A percentile compares a stretch with the other conserved stretches of the same genome.
These are phyloP conservation scores for Pachypanchax playfairii DNA, from an alignment of 2,113 vertebrate genomes.

Conservation along the genomic window DNA sequence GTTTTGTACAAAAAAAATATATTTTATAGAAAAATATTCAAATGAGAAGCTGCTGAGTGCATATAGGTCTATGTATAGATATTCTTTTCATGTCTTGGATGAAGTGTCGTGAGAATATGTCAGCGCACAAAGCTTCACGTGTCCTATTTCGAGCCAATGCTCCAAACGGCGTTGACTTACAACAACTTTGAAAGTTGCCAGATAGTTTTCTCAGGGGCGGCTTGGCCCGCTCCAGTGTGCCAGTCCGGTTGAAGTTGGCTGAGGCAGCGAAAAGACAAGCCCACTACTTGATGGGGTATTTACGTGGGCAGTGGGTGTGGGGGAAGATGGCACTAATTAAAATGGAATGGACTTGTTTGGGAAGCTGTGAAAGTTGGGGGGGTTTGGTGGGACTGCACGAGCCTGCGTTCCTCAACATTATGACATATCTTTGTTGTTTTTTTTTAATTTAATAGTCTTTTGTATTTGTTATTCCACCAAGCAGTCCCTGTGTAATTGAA, in stretches of 20 bases:
- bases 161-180: constrained; percentile 52
- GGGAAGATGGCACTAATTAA: constrained; percentile 83
- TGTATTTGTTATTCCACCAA: constrained; percentile 50
- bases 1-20: too few species aligned
- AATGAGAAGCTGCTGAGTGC: too few species aligned
- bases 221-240: constrained; percentile 50
- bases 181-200: constrained; percentile 73
- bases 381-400: constrained; percentile 1
- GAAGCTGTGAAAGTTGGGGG: constrained; percentile 80
- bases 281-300: constrained; percentile 74
- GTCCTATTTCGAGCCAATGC: constrained; percentile 65
- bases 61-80: too few species aligned
- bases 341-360: constrained; percentile 83
- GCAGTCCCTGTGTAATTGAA: constrained; percentile 49
- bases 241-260: constrained; percentile 67
- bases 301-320: constrained; percentile 80
- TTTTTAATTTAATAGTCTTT: constrained; percentile 27
- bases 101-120: constrained; percentile 59
- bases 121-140: constrained; percentile 53
- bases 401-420: constrained; percentile 9
- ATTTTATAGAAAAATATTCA: too few species aligned
- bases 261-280: constrained; percentile 74
- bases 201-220: constrained; percentile 71
- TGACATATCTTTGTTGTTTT: constrained; percentile 30
- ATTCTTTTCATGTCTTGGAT: constrained; percentile 24